phyloP scores from a whole-genome alignment of 2,797 vertebrate genomes.

The Bradypodion ventrale region DNA sequence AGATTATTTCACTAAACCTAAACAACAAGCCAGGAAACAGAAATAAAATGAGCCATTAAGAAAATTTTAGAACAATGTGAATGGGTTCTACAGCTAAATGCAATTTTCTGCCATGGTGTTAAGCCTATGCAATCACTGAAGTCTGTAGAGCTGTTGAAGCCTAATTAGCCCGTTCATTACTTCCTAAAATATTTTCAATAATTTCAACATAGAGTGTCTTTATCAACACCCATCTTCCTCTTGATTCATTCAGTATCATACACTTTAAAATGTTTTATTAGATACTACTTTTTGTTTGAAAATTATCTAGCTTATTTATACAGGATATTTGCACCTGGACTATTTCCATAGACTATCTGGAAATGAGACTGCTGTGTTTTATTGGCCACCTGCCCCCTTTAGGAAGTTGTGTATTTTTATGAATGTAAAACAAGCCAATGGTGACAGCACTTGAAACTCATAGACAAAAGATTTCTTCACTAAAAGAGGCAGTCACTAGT shows the following conservation, averaged over 20 bases:
- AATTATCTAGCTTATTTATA: not conserved
- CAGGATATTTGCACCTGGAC: not conserved
- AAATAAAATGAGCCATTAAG: constrained; percentile 12
- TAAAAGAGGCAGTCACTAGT: constrained; percentile 37
- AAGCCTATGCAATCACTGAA: not conserved
- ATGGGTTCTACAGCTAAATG: not conserved
- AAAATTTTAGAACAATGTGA: not conserved
- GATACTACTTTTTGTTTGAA: not conserved
- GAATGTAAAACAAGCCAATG: not conserved
- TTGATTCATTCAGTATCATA: not conserved
- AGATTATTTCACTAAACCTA: not conserved
- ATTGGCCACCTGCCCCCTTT: not conserved
- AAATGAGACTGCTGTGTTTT: not conserved
- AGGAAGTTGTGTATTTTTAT: not conserved
- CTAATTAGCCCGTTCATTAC: constrained; percentile 15
- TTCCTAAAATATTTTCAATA: constrained; percentile 5
- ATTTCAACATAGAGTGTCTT: constrained; percentile 8
- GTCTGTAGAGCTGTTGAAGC: not conserved
- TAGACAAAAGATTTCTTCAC: constrained; percentile 50
- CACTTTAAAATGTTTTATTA: not conserved
- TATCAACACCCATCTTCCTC: not conserved
- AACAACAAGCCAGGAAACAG: not conserved
- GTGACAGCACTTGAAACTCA: constrained; percentile 27
- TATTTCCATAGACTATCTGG: not conserved
- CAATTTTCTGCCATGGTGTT: not conserved